Conservation (phyloP, 2,888 invertebrate genomes). For the Chrysina gloriosa region DNA sequence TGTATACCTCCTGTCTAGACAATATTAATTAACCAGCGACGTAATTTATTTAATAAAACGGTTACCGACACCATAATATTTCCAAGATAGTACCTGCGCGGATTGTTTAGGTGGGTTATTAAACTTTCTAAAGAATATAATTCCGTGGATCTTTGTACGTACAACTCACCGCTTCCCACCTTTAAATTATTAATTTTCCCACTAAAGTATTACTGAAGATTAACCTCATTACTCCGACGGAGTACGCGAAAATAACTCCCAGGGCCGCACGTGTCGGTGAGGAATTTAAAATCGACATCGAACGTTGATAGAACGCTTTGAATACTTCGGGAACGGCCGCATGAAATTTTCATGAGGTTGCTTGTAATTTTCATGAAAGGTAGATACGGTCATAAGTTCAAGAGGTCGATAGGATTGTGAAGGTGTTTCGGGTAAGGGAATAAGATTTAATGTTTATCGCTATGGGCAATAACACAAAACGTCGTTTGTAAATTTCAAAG, state of each 20-base stretch:
- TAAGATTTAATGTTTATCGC: slow-evolving; percentile 26
- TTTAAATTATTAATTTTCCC: slow-evolving; percentile 30
- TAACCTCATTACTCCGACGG: slow-evolving; percentile 1
- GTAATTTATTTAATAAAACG: slow-evolving; percentile 26
- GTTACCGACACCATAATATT: not conserved
- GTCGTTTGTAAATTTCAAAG: slow-evolving; percentile 31
- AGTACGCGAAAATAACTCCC: slow-evolving; percentile 3
- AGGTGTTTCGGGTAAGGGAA: slow-evolving; percentile 20
- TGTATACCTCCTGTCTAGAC: slow-evolving; percentile 3
- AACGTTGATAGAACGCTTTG: slow-evolving; percentile 22
- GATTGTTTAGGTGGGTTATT: slow-evolving; percentile 16
- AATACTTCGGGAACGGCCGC: slow-evolving; percentile 20
- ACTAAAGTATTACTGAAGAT: slow-evolving; percentile 12
- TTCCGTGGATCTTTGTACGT: slow-evolving; percentile 11
- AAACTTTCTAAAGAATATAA: slow-evolving; percentile 21
- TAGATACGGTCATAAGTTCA: slow-evolving; percentile 37
- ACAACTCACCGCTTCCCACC: not conserved
- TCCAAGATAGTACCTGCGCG: not conserved
- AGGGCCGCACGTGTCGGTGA: not conserved
- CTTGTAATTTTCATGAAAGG: slow-evolving; percentile 40
- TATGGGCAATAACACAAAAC: slow-evolving; percentile 24
- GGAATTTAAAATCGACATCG: slow-evolving; percentile 29
- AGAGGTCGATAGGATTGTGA: slow-evolving; percentile 31
- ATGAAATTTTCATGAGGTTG: slow-evolving; percentile 43
- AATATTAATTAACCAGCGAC: slow-evolving; percentile 23